Evolutionary conservation across 2,888 invertebrate genomes (phyloP), one percentile per base, ranked within the genome.

Genomic region (Saturnia pavonia): DNA sequence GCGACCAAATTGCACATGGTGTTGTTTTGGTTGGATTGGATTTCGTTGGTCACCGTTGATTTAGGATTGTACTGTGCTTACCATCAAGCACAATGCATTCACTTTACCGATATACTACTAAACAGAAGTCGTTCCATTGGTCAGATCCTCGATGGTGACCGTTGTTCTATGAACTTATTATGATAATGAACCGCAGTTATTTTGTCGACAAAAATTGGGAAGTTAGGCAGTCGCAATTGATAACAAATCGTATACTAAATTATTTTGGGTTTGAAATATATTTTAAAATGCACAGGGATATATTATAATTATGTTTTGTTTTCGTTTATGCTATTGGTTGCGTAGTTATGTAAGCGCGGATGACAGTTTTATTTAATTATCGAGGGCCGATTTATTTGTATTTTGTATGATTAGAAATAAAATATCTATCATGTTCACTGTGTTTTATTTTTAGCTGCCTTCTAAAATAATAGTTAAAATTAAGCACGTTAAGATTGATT

Each of bases 381-480:
- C 16, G 40, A 40, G 40, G 65, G 65, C 40, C n/a, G 65, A 65
- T 19, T 40, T 40, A n/a, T 65, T 11, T 16, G 19, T 51, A 60
- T 34, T 65, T 65, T 65, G n/a, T 40, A 40, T 40, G 40, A 65
- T 65, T 65, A 40, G 65, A n/a, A 65, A 65, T 65, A 65, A 65
- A 65, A 40, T 40, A 19, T 65, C 65, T 65, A 65, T 65, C 40
- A 22, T 65, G 22, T 40, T 40, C 25, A 40, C 4, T 40, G 65
- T 65, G 40, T 65, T 65, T 65, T 65, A 65, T 65, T 65, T 65
- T 65, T 7, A 6, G 8, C 1, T 11, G 6, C 27, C 60, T 22
- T 54, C 4, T n/a, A 4, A n/a, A 54, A 54, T 48, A 48, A 19
- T 19, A 1, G 19, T 48, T 48, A 19, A 48, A 43, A 43, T 34